These are phyloP conservation scores for Onychostruthus taczanowskii DNA, from an alignment of 2,113 vertebrate genomes.

Conservation along the genomic window DNA sequence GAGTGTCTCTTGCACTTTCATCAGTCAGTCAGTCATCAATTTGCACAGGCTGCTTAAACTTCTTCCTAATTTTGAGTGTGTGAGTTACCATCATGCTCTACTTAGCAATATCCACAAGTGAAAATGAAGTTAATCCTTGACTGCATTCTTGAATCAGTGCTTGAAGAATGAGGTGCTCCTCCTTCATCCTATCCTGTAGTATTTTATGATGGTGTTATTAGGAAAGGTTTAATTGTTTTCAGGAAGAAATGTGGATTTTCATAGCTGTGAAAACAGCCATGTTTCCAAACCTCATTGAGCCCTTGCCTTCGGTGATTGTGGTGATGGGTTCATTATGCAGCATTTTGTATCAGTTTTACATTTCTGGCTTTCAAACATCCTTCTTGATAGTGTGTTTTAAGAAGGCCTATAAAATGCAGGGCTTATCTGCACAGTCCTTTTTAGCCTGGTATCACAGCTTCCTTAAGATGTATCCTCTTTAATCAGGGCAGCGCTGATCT, in stretches of 20 bases:
- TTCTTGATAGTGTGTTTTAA: neutral
- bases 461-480: conserved; percentile 4
- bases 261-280: neutral
- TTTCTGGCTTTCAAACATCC: neutral
- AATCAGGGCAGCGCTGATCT: neutral
- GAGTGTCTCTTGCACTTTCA: neutral
- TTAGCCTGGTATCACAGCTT: neutral
- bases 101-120: neutral
- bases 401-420: neutral
- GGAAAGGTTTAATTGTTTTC: neutral
- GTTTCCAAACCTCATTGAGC: neutral
- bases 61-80: neutral
- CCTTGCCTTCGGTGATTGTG: neutral
- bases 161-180: neutral
- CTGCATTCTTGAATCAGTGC: neutral
- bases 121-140: neutral
- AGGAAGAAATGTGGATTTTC: neutral
- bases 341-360: neutral
- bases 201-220: neutral
- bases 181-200: neutral
- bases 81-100: neutral
- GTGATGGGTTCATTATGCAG: neutral
- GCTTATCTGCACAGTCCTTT: neutral
- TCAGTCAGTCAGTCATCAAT: neutral
- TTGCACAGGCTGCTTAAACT: neutral